Base-by-base conservation (phyloP, 2,888 invertebrate genomes). In the Torymus tubicola region DNA sequence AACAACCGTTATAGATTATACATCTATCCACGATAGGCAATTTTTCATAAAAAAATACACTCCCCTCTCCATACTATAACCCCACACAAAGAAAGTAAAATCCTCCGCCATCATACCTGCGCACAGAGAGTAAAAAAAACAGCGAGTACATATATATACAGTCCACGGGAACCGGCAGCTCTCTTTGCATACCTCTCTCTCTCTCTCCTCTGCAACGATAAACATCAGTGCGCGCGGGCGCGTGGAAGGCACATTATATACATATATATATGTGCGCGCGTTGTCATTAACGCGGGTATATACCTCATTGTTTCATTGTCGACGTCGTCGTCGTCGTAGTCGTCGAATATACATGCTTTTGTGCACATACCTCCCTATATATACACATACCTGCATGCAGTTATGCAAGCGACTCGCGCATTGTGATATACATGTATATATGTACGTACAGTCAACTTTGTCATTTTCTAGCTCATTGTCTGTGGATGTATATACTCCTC, bases 301-400 rank as follows among this genome's bases (percentile, higher is more conserved):
- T n/a, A 60, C 61, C 16, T 58, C 80, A 76, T 71, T 80, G 76
- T 80, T 63, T 80, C 71, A 80, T 76, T 76, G 76, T 76, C 76
- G 65, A 42, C 42, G 42, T 42, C 70, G 60, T 10, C 18, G 55
- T 64, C 21, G 21, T 21, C 2, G 21, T 21, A 1, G 21, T 21
- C 21, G 21, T 21, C 21, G 21, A n/a, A 31, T 2, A 31, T 42
- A 42, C 8, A 42, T 42, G 10, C 42, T 42, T 42, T 42, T 42
- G 42, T 42, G 0, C 8, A 8, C 42, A 42, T 8, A 21, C 21
- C 21, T 21, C 21, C 1, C 21, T 21, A 21, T 21, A 21, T 21
- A 21, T 21, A 21, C 21, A n/a, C 21, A 2, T 1, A 21, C 2
- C 1, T 21, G 21, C 8, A 8, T 8, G 42, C 42, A 42, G 42